Base-by-base conservation (phyloP, 2,113 vertebrate genomes). In the Rhadina sibilatrix region DNA sequence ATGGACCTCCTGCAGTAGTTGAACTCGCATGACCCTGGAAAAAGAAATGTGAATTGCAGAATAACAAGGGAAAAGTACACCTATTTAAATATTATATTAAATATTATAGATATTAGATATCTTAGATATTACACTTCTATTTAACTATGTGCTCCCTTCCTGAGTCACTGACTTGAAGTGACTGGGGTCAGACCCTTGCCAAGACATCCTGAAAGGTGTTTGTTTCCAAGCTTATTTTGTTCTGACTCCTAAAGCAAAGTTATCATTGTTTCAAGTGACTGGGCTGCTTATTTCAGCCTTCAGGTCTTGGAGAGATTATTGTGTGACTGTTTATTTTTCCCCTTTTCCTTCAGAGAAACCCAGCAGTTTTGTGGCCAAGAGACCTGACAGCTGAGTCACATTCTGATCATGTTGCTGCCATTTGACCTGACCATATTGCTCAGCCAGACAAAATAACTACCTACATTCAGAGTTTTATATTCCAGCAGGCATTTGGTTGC, bases 11-110 rank as follows among this genome's bases (percentile, higher is more conserved):
- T 65, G 50, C 16, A 68, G 33, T 74, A 87, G 5, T 1, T 85
- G 65, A 33, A 37, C 22, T 90, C 1, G 0, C 23, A 14, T 59
- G 38, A 59, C 21, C 1, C 16, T 37, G 19, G 11, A 44, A 30
- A 60, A 84, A 66, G 3, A 78, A 71, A 15, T 42, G 6, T 59
- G 24, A 89, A 22, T 64, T 54, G 30, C 44, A 64, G 21, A 89
- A 42, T 54, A 84, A 65, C 8, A 63, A 54, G 11, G 6, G 1
- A 53, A 76, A 93, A 88, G 33, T 23, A 33, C 4, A 37, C 15
- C 15, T 52, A 15, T 70, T 57, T 80, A 60, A 80, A 72, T n/a
- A 53, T 38, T 57, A 47, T 18, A 38, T n/a, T n/a, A n/a, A n/a
- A n/a, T n/a, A n/a, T n/a, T n/a, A n/a, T n/a, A n/a, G n/a, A n/a